Percentiles rank a stretch among this genome's conserved stretches.
Evolutionary conservation across 2,797 vertebrate genomes (phyloP).

Genomic region (Neopelma chrysocephalum): DNA sequence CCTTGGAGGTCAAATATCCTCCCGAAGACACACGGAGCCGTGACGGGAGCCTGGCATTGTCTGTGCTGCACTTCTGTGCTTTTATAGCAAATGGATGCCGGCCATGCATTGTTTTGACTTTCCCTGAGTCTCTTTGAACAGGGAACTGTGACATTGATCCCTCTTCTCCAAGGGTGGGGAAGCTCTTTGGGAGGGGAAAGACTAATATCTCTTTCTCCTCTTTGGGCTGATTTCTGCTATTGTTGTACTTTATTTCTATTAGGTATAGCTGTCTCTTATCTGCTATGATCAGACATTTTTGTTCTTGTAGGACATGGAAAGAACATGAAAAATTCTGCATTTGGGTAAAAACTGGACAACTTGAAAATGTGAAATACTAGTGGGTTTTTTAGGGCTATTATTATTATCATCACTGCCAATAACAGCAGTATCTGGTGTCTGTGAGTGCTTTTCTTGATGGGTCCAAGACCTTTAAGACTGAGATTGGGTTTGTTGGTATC

Average conservation of each 20-base stretch:
- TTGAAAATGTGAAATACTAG: not conserved
- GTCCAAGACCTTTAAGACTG: not conserved
- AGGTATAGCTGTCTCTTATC: not conserved
- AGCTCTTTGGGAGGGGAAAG: not conserved
- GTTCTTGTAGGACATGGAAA: not conserved
- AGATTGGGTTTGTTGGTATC: not conserved
- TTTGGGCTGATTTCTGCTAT: not conserved
- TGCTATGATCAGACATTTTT: not conserved
- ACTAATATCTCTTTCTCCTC: not conserved
- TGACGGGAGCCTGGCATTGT: not conserved
- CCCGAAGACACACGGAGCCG: fast-evolving
- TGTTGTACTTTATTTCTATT: not conserved
- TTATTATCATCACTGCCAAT: not conserved
- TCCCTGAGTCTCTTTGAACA: constrained; percentile 23
- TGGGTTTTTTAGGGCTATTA: not conserved
- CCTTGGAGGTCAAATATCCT: constrained; percentile 13
- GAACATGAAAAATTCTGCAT: not conserved
- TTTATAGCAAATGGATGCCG: not conserved
- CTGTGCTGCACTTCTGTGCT: not conserved
- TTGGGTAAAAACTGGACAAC: not conserved
- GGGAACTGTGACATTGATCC: not conserved
- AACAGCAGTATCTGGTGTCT: not conserved
- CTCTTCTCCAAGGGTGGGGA: not conserved
- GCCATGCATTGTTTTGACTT: constrained; percentile 37
- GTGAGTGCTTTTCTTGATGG: not conserved